A percentile compares a stretch with the other conserved stretches of the same genome.
These are phyloP conservation scores for Hiodon alosoides DNA, from an alignment of 2,113 vertebrate species.

Conservation along the genomic window DNA sequence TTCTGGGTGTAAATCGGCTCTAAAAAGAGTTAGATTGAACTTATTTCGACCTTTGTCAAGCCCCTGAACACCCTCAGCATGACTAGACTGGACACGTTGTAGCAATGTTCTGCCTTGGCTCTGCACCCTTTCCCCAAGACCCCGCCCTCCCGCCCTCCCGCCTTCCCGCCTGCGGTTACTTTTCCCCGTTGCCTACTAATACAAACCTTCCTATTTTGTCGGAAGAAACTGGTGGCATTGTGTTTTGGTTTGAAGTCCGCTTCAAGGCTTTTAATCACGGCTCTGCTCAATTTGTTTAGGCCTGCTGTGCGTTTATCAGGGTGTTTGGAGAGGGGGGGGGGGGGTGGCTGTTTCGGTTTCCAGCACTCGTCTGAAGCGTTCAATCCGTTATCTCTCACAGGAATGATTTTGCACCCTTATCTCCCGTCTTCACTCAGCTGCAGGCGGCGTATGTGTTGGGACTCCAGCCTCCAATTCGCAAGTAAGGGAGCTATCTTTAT, in stretches of 20 bases:
- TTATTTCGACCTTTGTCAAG: too few relatives aligned
- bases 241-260: constrained; percentile 17
- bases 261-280: constrained; percentile 50
- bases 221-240: neutral
- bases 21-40: too few relatives aligned
- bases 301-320: constrained; percentile 46
- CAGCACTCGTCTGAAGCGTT: constrained; percentile 24
- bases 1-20: too few relatives aligned
- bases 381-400: constrained; percentile 42
- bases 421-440: constrained; percentile 32
- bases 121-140: too few relatives aligned
- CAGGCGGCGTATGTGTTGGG: constrained; percentile 43
- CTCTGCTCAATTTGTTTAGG: constrained; percentile 48
- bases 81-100: too few relatives aligned
- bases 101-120: too few relatives aligned
- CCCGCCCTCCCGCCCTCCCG: too few relatives aligned
- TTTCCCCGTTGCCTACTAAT: neutral
- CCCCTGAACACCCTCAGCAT: too few relatives aligned
- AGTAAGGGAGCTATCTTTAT: constrained; percentile 39
- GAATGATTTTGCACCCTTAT: constrained; percentile 49
- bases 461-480: constrained; percentile 30
- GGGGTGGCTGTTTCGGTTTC: constrained; percentile 14
- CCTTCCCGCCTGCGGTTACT: neutral
- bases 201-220: neutral
- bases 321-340: neutral